A percentile compares a stretch with the other conserved stretches of the same genome.
These are phyloP conservation scores for Sebastes vulpes DNA, from an alignment of 2,797 vertebrate genomes.

Conservation along the genomic window DNA sequence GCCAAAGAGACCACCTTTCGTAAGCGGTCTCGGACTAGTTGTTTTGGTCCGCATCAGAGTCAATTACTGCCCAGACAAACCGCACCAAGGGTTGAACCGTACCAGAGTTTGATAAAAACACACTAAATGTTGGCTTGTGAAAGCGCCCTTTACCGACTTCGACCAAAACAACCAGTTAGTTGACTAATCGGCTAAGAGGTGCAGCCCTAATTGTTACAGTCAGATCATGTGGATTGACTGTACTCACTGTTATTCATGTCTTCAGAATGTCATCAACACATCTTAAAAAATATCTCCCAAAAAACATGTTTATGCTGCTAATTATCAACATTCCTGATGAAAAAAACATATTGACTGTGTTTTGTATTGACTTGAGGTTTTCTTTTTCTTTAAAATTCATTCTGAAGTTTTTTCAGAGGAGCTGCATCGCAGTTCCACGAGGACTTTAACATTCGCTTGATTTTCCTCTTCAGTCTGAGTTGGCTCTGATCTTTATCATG, in stretches of 20 bases:
- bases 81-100: too few relatives aligned
- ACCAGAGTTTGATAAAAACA: too few relatives aligned
- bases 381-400: conserved; percentile 9
- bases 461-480: conserved; percentile 19
- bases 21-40: too few relatives aligned
- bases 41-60: too few relatives aligned
- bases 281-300: neutral
- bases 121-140: too few relatives aligned
- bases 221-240: neutral
- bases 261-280: neutral
- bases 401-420: neutral
- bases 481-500: conserved; percentile 69
- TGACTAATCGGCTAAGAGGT: neutral
- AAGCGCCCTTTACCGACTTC: too few relatives aligned
- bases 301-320: neutral
- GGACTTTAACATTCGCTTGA: conserved; percentile 38
- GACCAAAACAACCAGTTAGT: neutral
- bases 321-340: neutral
- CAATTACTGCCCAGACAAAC: too few relatives aligned
- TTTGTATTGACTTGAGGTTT: neutral
- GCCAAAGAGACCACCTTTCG: too few relatives aligned
- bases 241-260: neutral
- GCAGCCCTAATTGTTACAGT: neutral
- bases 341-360: neutral
- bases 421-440: neutral